phyloP scores from a whole-genome alignment of 2,888 invertebrate species.

The Entomobrya multifasciata region DNA sequence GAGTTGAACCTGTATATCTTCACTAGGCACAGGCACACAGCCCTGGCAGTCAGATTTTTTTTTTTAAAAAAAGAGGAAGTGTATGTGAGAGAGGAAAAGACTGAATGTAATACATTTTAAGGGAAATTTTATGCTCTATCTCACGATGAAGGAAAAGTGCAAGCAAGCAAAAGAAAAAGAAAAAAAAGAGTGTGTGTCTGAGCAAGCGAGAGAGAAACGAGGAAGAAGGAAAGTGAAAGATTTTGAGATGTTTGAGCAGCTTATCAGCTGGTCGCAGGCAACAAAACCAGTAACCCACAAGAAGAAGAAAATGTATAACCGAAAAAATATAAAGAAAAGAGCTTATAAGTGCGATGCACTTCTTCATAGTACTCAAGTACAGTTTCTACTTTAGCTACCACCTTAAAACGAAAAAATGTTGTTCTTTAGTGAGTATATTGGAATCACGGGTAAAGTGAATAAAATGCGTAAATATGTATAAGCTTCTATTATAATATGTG shows the following conservation, averaged over 20 bases:
- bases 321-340: no score
- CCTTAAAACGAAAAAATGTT: no score
- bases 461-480: no score
- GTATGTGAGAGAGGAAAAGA: slow-evolving; percentile 26
- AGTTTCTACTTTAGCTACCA: no score
- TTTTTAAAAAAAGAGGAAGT: background rate
- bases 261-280: slow-evolving; percentile 68
- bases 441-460: no score
- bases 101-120: slow-evolving; percentile 57
- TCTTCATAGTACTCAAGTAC: no score
- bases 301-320: no score
- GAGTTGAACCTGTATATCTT: background rate
- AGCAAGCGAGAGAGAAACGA: slow-evolving; percentile 13
- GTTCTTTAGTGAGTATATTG: no score
- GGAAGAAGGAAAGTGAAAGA: slow-evolving; percentile 61
- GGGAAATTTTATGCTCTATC: slow-evolving; percentile 64
- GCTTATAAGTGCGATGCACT: no score
- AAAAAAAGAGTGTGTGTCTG: no score
- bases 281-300: slow-evolving; percentile 22
- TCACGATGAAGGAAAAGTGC: slow-evolving; percentile 63
- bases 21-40: no score
- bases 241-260: slow-evolving; percentile 72
- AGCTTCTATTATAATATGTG: no score
- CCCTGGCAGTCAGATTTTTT: background rate
- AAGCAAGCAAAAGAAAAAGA: slow-evolving; percentile 66